phyloP scores from a whole-genome alignment of 2,888 invertebrate species.

The Leptinotarsa peninsularis region DNA sequence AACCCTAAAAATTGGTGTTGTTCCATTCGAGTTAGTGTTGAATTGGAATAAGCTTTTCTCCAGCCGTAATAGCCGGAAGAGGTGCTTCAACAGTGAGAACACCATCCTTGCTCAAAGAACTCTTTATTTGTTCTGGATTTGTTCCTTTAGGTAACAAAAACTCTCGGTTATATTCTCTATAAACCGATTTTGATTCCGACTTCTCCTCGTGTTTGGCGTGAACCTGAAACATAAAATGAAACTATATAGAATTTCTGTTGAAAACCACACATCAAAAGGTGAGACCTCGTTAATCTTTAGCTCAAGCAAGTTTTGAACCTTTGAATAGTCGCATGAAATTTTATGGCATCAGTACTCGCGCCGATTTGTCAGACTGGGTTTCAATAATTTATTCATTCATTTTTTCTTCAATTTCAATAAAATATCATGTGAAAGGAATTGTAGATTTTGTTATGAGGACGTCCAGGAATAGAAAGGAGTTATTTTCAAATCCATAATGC shows the following conservation, averaged over 20 bases:
- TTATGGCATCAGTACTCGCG: too few species aligned
- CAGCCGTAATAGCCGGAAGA: constrained; percentile 85
- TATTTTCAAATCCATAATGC: too few species aligned
- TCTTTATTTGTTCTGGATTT: constrained; percentile 95
- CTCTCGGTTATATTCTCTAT: constrained; percentile 98
- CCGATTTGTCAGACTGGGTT: too few species aligned
- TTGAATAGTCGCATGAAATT: too few species aligned
- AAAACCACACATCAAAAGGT: background rate
- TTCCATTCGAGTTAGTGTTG: constrained; percentile 69
- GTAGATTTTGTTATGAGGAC: too few species aligned
- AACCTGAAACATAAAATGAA: constrained; percentile 74
- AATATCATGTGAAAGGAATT: too few species aligned
- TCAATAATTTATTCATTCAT: too few species aligned
- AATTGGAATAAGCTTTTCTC: constrained; percentile 87
- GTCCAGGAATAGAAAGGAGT: too few species aligned
- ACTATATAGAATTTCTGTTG: background rate
- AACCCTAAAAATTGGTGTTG: background rate
- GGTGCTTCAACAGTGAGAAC: constrained; percentile 97
- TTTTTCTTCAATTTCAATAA: background rate
- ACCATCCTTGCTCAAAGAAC: constrained; percentile 95
- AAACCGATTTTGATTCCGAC: constrained; percentile 94
- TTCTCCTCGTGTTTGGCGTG: constrained; percentile 99
- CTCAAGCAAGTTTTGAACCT: too few species aligned
- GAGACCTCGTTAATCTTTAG: too few species aligned
- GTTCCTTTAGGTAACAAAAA: constrained; percentile 97